phyloP scores from a whole-genome alignment of 1,140 invertebrate genomes.

The Berghia stephanieae region DNA sequence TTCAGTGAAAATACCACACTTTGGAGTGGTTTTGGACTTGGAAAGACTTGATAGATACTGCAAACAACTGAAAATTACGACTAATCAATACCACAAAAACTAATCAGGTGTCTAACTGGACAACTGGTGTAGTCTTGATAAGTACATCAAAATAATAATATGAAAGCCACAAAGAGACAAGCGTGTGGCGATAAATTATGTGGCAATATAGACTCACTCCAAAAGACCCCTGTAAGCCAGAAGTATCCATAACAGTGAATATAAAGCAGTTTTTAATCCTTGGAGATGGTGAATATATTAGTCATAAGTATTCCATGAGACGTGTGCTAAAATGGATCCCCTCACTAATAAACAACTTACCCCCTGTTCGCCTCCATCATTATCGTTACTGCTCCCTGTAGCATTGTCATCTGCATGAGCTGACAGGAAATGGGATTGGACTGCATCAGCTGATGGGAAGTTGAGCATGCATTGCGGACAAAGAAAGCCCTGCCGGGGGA shows the following conservation, averaged over 20 bases:
- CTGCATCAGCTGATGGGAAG: slow-evolving; percentile 58
- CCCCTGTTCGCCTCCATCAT: slow-evolving; percentile 35
- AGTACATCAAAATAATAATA: too few species aligned
- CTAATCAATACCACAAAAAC: too few species aligned
- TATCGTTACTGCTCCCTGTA: neutral
- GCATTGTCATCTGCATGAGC: slow-evolving; percentile 44
- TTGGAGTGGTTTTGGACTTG: neutral
- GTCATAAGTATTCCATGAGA: neutral
- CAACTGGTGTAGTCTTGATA: too few species aligned
- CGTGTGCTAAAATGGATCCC: neutral
- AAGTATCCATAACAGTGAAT: neutral
- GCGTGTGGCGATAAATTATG: too few species aligned
- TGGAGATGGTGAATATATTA: neutral
- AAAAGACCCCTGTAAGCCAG: neutral
- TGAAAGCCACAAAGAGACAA: too few species aligned
- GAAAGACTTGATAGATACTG: neutral
- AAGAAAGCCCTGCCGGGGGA: slow-evolving; percentile 63
- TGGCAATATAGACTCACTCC: too few species aligned
- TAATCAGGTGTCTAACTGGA: too few species aligned
- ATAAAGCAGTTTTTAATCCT: neutral
- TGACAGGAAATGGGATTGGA: slow-evolving; percentile 62
- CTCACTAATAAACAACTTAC: slow-evolving; percentile 35
- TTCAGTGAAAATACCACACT: neutral
- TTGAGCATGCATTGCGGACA: slow-evolving; percentile 67
- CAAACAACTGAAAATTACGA: too few species aligned